Base-by-base conservation (phyloP, 1,140 invertebrate species). In the Drosophila ficusphila region DNA sequence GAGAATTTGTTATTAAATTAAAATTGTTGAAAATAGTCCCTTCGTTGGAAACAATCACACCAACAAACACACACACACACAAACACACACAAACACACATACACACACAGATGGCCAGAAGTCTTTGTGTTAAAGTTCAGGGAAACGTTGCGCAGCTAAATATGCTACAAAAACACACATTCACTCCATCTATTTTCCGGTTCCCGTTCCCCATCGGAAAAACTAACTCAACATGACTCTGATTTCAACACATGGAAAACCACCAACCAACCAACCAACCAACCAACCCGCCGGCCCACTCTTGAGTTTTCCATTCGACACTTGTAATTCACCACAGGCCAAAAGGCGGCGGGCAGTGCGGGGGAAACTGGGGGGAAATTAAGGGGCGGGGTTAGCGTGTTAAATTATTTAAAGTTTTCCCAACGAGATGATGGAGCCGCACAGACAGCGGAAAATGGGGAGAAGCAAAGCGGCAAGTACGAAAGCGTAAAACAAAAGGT, bases 401-500 rank as follows among this genome's bases (percentile, higher is more conserved):
- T 85, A 79, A 85, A 79, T 85, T 86, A 85, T 85, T 85, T 85
- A 85, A 85, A 79, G 65, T 76, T 85, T 38, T 52, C 47, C 49
- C 58, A 64, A 64, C 48, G 73, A 73, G 41, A 65, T 36, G 42
- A 64, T 38, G 68, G 46, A 31, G 42, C 29, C 29, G 16, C 38
- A 39, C 51, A 29, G 16, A 19, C 25, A 49, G 52, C 52, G 33
- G 38, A 44, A 51, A 42, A 52, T 41, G 29, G 29, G 36, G 6
- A 12, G 12, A 14, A 34, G 23, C 23, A 19, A 38, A 7, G n/a
- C 11, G 12, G 18, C n/a, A 14, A 49, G 39, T 42, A 42, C 39
- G 16, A 29, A 33, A 27, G 60, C 68, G 51, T 60, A 79, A 79
- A 74, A 79, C 76, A 79, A 81, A 81, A 81, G 67, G 78, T 62